Base-by-base conservation (phyloP, 30 jellyfish, hydroid and myxozoan species). In the Pseudorhiza aurosa region DNA sequence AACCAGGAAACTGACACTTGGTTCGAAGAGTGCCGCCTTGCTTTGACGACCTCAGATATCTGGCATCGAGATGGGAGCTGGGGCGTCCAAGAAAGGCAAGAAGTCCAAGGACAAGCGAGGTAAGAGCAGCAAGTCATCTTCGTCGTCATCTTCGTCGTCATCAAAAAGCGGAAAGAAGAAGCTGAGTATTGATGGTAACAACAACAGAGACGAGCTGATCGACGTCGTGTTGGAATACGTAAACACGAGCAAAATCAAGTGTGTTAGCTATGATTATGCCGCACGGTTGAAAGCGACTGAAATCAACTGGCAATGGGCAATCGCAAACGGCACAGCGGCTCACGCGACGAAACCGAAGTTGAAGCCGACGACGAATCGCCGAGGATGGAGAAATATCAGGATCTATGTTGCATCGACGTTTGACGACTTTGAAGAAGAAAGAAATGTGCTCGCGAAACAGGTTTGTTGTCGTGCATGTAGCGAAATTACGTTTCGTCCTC, bases 261-360 rank as follows among this genome's bases (percentile, higher is more conserved):
- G 29, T 1, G 95, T 84, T 21, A 84, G 88, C 39, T 62, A 33
- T 27, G 95, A 72, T 6, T 47, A 74, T 22, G 95, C 95, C 26
- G 68, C 95, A 24, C 53, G 88, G 12, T 59, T 84, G 31, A 72
- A 71, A 19, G 95, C 95, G 0, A 71, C 95, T 10, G 95, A 68
- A 31, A 74, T 84, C 31, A 69, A 84, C 70, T 72, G 81, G 78
- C 95, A 84, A 72, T 84, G 95, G 95, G 95, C 95, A 7, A 84
- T 84, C 18, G 83, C 77, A 0, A 84, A 84, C 53, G 95, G 88
- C 1, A 84, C 95, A 0, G 30, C 77, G 14, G 39, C 74, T 1
- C 63, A 71, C 64, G 65, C 69, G 17, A 28, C 26, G 21, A 68
- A 82, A 46, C 60, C 76, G 8, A 42, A 21, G 33, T 57, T 84